Conservation (phyloP, 2,888 invertebrate genomes). For the Seira sanloemensis region DNA sequence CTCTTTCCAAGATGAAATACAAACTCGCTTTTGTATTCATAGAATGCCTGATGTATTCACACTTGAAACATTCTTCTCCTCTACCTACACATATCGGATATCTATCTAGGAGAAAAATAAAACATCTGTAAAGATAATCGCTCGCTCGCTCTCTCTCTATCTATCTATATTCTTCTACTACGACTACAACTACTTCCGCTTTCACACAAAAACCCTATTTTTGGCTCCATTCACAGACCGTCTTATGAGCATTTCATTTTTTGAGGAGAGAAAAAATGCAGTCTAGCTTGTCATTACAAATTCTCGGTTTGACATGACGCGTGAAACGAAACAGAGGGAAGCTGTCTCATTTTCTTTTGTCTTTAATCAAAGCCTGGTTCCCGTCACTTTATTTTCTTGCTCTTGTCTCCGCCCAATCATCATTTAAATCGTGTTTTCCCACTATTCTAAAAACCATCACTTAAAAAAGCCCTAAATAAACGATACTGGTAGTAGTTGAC, state of each 20-base stretch:
- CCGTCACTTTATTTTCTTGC: neutral
- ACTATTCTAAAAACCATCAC: no score
- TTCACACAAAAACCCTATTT: no score
- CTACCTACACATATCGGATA: neutral
- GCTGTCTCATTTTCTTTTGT: slow-evolving; percentile 24
- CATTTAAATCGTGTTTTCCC: no score
- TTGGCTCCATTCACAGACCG: neutral
- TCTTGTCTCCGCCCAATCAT: slow-evolving; percentile 2
- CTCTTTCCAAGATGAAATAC: neutral
- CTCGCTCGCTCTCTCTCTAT: neutral
- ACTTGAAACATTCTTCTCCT: slow-evolving; percentile 4
- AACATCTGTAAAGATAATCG: slow-evolving; percentile 11
- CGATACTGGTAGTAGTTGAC: no score
- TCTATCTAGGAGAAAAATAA: slow-evolving; percentile 3
- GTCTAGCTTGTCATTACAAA: slow-evolving; percentile 36
- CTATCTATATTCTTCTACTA: neutral
- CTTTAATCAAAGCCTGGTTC: neutral
- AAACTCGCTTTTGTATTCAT: slow-evolving; percentile 2
- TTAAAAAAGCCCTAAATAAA: no score
- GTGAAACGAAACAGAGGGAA: neutral
- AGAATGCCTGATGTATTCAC: neutral
- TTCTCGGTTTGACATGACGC: neutral
- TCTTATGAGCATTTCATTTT: neutral
- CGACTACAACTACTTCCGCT: neutral
- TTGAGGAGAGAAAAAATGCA: no score